Evolutionary conservation across 2,797 vertebrate genomes (phyloP).

Genomic region (Gallinago nigripennis): DNA sequence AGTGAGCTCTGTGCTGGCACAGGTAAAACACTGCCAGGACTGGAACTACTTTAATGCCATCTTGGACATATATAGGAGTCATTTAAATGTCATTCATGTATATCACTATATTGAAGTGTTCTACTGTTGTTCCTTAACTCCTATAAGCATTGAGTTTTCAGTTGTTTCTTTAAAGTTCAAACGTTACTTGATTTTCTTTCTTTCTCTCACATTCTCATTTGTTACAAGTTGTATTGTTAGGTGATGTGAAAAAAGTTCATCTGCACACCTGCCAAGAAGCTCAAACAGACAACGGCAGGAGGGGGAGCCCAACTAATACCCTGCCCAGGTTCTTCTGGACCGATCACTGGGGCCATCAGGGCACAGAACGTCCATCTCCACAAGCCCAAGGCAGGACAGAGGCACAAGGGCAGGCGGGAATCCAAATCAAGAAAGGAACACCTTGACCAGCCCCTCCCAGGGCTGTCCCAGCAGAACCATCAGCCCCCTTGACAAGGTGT

Average conservation of each 20-base stretch:
- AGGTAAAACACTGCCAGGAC: not conserved
- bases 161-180: not conserved
- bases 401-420: not conserved
- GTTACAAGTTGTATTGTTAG: not conserved
- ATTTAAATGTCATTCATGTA: not conserved
- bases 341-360: not conserved
- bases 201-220: not conserved
- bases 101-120: not conserved
- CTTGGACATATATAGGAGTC: not conserved
- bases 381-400: not conserved
- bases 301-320: not conserved
- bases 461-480: not conserved
- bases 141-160: not conserved
- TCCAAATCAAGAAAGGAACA: not conserved
- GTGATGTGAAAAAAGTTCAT: not conserved
- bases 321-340: not conserved
- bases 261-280: not conserved
- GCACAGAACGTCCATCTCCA: not conserved
- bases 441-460: not conserved
- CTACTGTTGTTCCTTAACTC: not conserved
- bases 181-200: not conserved
- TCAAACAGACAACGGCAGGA: not conserved
- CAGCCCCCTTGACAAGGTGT: fast-evolving
- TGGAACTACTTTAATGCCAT: not conserved
- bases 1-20: not conserved